Evolutionary conservation across 1,140 invertebrate genomes (phyloP).

Genomic region (Orius insidiosus): DNA sequence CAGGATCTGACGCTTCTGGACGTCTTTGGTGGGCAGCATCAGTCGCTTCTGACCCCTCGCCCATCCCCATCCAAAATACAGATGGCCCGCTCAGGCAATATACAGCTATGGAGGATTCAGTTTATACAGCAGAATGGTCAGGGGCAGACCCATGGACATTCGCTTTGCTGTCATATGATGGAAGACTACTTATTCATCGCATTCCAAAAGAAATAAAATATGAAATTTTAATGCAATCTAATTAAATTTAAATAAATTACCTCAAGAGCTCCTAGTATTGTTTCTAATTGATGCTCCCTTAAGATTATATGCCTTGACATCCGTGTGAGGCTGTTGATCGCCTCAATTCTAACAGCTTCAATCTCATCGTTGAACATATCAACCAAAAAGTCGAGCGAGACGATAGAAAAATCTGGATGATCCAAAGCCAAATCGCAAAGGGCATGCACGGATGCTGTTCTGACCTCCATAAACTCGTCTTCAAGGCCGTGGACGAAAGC

Average conservation of each 20-base stretch:
- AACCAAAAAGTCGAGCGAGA: conserved; percentile 86
- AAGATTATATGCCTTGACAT: conserved; percentile 78
- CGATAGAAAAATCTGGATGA: conserved; percentile 67
- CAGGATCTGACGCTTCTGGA: conserved; percentile 80
- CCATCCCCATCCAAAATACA: conserved; percentile 31
- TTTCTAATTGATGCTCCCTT: conserved; percentile 89
- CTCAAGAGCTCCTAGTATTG: conserved; percentile 79
- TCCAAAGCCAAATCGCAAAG: conserved; percentile 74
- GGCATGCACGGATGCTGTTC: conserved; percentile 86
- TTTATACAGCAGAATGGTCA: conserved; percentile 95
- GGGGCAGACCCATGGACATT: conserved; percentile 94
- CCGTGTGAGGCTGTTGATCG: conserved; percentile 78
- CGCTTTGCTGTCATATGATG: conserved; percentile 93
- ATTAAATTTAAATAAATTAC: conserved; percentile 27
- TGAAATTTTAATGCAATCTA: conserved; percentile 51
- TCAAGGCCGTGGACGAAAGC: conserved; percentile 97
- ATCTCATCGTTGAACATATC: conserved; percentile 99
- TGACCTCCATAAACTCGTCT: conserved; percentile 92
- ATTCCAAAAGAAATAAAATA: conserved; percentile 88
- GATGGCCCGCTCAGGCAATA: conserved; percentile 77
- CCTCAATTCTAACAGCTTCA: conserved; percentile 83
- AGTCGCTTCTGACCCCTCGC: conserved; percentile 10
- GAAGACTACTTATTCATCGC: conserved; percentile 76
- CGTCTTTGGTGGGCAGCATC: conserved; percentile 9
- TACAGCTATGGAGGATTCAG: conserved; percentile 95